phyloP scores from a whole-genome alignment of 1,140 invertebrate species.

The Eumaeus atala region DNA sequence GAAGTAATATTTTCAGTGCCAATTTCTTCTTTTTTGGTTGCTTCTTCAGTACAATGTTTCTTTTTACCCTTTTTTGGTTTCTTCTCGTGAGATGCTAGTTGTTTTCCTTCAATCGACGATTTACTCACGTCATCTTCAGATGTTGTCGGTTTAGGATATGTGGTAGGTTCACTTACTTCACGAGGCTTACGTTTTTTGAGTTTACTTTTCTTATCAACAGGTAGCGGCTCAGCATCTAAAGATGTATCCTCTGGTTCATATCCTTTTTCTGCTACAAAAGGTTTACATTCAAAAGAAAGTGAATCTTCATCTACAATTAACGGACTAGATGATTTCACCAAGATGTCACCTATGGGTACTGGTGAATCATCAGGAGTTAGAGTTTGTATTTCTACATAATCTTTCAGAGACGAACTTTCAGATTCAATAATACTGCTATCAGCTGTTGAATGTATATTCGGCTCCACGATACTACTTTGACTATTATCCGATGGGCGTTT shows the following conservation, averaged over 20 bases:
- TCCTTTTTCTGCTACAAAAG: constrained; percentile 47
- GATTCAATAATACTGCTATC: constrained; percentile 48
- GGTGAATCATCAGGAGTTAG: constrained; percentile 49
- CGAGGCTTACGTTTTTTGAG: constrained; percentile 52
- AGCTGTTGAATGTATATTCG: constrained; percentile 34
- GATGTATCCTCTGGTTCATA: constrained; percentile 66
- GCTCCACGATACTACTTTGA: constrained; percentile 30
- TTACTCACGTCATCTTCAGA: constrained; percentile 43
- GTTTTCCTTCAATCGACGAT: constrained; percentile 37
- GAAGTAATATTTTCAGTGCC: constrained; percentile 52
- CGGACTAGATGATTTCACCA: not conserved
- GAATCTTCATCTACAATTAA: constrained; percentile 26
- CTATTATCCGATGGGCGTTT: constrained; percentile 28
- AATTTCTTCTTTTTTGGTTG: constrained; percentile 12
- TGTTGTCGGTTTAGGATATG: constrained; percentile 49
- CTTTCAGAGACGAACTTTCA: constrained; percentile 56
- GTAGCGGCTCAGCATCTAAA: constrained; percentile 36
- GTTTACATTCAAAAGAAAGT: constrained; percentile 45
- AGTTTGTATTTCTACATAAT: constrained; percentile 55
- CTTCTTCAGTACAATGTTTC: constrained; percentile 20
- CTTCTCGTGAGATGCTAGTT: constrained; percentile 38
- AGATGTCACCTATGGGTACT: constrained; percentile 39
- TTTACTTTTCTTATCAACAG: constrained; percentile 43
- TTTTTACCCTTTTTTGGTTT: constrained; percentile 48
- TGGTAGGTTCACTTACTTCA: constrained; percentile 50